A percentile compares a stretch with the other conserved stretches of the same genome.
These are phyloP conservation scores for Oconnorella tubifera DNA, from an alignment of 2,888 invertebrate species.

Conservation along the genomic window DNA sequence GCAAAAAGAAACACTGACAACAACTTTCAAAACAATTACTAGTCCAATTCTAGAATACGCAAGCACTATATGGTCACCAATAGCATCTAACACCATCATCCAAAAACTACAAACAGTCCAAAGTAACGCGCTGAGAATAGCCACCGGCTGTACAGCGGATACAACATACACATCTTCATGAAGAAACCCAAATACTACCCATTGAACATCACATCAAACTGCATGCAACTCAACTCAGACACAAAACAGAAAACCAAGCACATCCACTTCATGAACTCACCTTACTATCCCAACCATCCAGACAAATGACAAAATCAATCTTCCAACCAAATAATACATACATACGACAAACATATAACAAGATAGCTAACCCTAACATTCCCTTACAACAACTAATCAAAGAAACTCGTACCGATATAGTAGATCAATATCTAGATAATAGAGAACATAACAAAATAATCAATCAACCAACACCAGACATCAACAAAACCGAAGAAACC, in stretches of 20 bases:
- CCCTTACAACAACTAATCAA: too few relatives aligned
- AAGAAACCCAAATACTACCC: background rate
- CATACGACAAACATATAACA: too few relatives aligned
- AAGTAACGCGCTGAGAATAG: background rate
- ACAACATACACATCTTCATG: background rate
- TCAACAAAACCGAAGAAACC: background rate
- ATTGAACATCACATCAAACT: background rate
- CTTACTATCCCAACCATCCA: too few relatives aligned
- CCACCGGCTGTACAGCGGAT: background rate
- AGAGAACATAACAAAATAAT: background rate
- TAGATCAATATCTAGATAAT: background rate
- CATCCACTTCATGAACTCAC: too few relatives aligned
- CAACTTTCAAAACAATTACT: background rate
- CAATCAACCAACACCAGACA: background rate
- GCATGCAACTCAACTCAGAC: background rate
- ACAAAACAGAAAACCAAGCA: background rate
- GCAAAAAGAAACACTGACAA: background rate
- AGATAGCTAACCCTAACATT: too few relatives aligned
- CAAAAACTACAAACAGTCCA: background rate
- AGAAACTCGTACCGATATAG: background rate
- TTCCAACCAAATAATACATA: background rate
- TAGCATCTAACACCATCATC: background rate
- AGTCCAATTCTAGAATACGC: background rate
- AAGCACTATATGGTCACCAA: background rate
- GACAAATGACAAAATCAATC: background rate